Evolutionary conservation across 2,888 invertebrate genomes (phyloP), one percentile per base, ranked within the genome.

Genomic region (Amblyjoppa fuscipennis): DNA sequence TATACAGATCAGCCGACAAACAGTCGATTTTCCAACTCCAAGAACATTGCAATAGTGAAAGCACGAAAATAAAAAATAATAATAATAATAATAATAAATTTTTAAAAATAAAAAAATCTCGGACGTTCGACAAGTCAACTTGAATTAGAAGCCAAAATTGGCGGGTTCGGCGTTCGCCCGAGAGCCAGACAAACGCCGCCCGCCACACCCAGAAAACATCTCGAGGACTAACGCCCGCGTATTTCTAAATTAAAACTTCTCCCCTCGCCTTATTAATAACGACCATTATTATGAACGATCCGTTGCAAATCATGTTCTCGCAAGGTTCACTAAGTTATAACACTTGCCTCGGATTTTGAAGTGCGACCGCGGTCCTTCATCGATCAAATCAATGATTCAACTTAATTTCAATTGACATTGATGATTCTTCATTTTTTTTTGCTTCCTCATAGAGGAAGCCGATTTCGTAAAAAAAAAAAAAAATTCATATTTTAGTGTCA

Each of bases 191-290:
- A 59, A 73, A 76, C 71, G 80, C 73, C 80, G 71, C 38, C 61
- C 85, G 77, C 83, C 86, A 86, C 83, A 83, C 86, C 86, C 86
- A 83, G 70, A 81, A 82, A 83, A 70, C 73, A 75, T 59, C 34
- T 69, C 79, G 64, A 74, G 61, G 77, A 81, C 77, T 59, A 71
- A 85, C 28, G 81, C 83, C 86, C 86, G 73, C 86, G 81, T 77
- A 25, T 81, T 80, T 86, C 86, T 86, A 86, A 86, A 83, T 86
- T 77, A 77, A 86, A 86, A 86, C 83, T 77, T 81, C 61, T 81
- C 64, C 83, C 81, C 83, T 70, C 61, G 81, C 83, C 77, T 75
- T 78, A 81, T 81, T 81, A 85, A 85, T 80, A 86, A 83, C 77
- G 66, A 79, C 49, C 69, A 45, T 80, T 83, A 77, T 79, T 38